Conservation (phyloP, 2,797 vertebrate genomes). For the Acanthopagrus latus region DNA sequence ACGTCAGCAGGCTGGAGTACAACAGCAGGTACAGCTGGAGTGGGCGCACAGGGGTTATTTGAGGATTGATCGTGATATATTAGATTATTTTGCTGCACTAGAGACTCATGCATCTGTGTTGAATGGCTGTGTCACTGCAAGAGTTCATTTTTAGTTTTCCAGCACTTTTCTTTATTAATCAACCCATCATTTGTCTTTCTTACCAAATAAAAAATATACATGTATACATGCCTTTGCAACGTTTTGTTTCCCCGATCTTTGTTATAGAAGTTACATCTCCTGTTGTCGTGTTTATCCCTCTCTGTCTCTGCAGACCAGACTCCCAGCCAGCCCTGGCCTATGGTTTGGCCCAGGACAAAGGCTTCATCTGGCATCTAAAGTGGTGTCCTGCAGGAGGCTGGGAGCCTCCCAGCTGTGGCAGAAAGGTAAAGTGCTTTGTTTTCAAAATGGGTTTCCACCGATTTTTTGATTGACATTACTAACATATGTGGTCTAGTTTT, state of each 20-base stretch:
- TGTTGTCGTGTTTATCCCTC: not conserved
- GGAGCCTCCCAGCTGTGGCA: slow-evolving; percentile 87
- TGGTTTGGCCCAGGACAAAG: slow-evolving; percentile 90
- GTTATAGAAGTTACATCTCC: not conserved
- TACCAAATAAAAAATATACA: not conserved
- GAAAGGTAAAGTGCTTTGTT: slow-evolving; percentile 81
- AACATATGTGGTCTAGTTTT: not conserved
- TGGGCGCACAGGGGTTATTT: no score
- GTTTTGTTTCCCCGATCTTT: not conserved
- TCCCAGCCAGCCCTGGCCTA: slow-evolving; percentile 86
- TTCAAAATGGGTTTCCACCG: no score
- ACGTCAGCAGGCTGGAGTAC: slow-evolving; percentile 86
- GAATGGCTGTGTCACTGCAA: not conserved
- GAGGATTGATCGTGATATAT: not conserved
- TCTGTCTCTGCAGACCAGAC: slow-evolving; percentile 79
- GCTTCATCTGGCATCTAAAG: slow-evolving; percentile 93
- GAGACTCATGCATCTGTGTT: not conserved
- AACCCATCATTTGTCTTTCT: no score
- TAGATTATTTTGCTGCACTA: not conserved
- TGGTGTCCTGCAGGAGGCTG: slow-evolving; percentile 96
- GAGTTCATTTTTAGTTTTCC: not conserved
- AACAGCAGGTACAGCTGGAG: slow-evolving; percentile 84
- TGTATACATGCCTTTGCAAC: not conserved
- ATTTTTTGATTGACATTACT: not conserved
- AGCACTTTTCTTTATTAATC: not conserved